Evolutionary conservation across 2,888 invertebrate genomes (phyloP), one percentile per base, ranked within the genome.

Genomic region (Galeruca laticollis): DNA sequence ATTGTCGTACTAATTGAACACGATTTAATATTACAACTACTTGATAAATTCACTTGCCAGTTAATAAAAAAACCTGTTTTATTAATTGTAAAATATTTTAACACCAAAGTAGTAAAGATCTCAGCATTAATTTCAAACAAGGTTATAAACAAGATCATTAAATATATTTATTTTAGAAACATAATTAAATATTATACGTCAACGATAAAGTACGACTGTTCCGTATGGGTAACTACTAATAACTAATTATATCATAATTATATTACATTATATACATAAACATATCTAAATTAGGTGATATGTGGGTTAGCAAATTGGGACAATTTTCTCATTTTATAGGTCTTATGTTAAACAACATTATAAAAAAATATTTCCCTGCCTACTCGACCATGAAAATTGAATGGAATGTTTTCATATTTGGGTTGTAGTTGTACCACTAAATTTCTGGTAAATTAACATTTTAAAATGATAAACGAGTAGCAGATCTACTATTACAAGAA

Each of bases 21-120:
- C n/a, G 40, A 40, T 40, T 40, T n/a, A 13, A 40, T 40, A 40
- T 26, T 26, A 26, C 4, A 40, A 1, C n/a, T n/a, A 40, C 40
- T 40, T 40, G 11, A 40, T 40, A 40, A 40, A 40, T 40, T 11
- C 13, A 40, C n/a, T 40, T 13, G n/a, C n/a, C 40, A 3, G 13
- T 40, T n/a, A 40, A 40, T 40, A n/a, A 40, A 40, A 40, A 40
- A n/a, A 40, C 40, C 40, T 40, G 40, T 40, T 40, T 40, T 40
- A n/a, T 40, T 40, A n/a, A 40, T 40, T n/a, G 40, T 40, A 40
- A 5, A n/a, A n/a, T n/a, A 40, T 40, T 40, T 40, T 40, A n/a
- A 40, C n/a, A 13, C 40, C 6, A n/a, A 40, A 40, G 40, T n/a
- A 40, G n/a, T 40, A n/a, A 40, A 40, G 40, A 40, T 40, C 5